Evolutionary conservation across 2,113 vertebrate species (phyloP), one percentile per base, ranked within the genome.

Genomic region (Protomyctophum bolini): DNA sequence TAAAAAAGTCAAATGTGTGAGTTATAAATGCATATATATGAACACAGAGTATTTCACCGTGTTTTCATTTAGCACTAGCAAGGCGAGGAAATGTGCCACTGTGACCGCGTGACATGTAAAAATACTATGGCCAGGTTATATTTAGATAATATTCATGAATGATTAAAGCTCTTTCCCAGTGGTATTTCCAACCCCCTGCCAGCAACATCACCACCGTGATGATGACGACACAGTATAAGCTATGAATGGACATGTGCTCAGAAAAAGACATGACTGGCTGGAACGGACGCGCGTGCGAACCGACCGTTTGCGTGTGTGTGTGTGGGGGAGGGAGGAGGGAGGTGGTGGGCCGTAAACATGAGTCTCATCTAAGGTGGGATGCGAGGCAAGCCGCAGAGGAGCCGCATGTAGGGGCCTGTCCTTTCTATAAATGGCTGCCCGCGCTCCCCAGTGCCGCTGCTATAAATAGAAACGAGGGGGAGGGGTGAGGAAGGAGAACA

Each of bases 391-490:
- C n/a, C n/a, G n/a, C n/a, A n/a, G 47, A 68, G 61, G 12, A 73
- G 63, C 69, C 78, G 66, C n/a, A n/a, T 21, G 73, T 64, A 29
- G 73, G 75, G 75, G 51, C 70, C 14, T 58, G 72, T 87, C 77
- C 63, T 79, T 77, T 78, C 87, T 89, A 87, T 83, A 87, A 90
- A 84, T 81, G 70, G 71, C 75, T 76, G 69, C 51, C 15, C 21
- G 21, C 21, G 1, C 67, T 69, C 77, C 87, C 83, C 70, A 74
- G 15, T 54, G 79, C 83, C 79, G 80, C 28, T 64, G 80, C 91
- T 93, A 92, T 89, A 86, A 88, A 81, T 81, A 92, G 90, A 85
- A 80, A 62, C 49, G 28, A 33, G 33, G 77, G 49, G 83, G 85
- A 75, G 80, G 77, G 63, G 75, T 80, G 52, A 51, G 76, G 82